Conservation (phyloP, 2,797 vertebrate species). For the Enteromius afrohamiltoni region DNA sequence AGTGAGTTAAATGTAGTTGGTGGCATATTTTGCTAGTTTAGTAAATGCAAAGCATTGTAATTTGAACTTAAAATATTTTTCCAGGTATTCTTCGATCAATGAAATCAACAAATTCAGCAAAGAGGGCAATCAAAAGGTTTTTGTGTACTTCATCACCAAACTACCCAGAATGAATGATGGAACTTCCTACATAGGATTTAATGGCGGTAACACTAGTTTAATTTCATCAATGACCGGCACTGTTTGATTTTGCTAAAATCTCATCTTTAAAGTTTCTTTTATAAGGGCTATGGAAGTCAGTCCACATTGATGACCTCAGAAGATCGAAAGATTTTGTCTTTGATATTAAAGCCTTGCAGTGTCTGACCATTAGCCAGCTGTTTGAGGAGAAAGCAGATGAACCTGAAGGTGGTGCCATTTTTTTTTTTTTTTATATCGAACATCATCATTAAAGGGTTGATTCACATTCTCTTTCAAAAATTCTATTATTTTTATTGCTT, state of each 20-base stretch:
- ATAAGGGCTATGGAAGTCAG: conserved; percentile 89
- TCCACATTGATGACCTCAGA: conserved; percentile 94
- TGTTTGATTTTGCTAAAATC: not conserved
- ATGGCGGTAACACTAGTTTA: conserved; percentile 82
- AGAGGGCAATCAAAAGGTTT: conserved; percentile 69
- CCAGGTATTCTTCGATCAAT: conserved; percentile 89
- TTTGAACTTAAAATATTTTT: conserved; percentile 6
- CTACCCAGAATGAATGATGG: conserved; percentile 88
- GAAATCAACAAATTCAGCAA: conserved; percentile 87
- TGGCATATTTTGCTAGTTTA: not conserved
- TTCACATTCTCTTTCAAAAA: not conserved
- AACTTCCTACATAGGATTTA: conserved; percentile 88
- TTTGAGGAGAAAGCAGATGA: conserved; percentile 72
- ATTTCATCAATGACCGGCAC: conserved; percentile 78
- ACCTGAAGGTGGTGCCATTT: conserved; percentile 66
- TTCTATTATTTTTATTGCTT: conserved; percentile 26
- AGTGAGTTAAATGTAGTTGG: conserved; percentile 74
- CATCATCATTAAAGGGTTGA: not conserved
- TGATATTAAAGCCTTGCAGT: conserved; percentile 86
- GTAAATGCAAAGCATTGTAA: not conserved
- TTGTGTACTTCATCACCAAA: conserved; percentile 91
- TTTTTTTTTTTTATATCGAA: not conserved
- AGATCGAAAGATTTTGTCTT: conserved; percentile 85
- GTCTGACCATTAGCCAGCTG: conserved; percentile 87
- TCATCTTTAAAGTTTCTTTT: not conserved